Evolutionary conservation across 2,113 vertebrate species (phyloP).

Genomic region (Brienomyrus brachyistius): DNA sequence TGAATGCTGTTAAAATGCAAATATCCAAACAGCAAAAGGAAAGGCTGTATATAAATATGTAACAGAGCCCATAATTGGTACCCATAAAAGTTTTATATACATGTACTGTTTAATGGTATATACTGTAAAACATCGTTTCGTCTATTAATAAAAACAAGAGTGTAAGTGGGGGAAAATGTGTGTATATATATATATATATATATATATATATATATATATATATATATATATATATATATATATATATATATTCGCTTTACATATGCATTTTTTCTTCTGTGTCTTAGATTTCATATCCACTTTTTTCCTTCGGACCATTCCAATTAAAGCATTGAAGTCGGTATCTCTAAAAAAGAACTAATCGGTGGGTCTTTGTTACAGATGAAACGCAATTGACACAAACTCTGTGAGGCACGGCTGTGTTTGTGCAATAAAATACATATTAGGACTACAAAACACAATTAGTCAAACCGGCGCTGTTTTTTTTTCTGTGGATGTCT

Average conservation of each 20-base stretch:
- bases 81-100: neutral
- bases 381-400: slow-evolving; percentile 26
- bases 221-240: slow-evolving; percentile 28
- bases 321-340: neutral
- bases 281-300: neutral
- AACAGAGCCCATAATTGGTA: neutral
- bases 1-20: neutral
- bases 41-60: neutral
- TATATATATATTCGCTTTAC: too few species aligned
- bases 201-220: slow-evolving; percentile 14
- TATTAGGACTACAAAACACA: slow-evolving; percentile 57
- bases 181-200: slow-evolving; percentile 18
- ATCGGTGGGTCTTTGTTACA: slow-evolving; percentile 32
- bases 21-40: neutral
- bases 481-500: neutral
- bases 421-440: neutral
- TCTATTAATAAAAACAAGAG: slow-evolving; percentile 27
- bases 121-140: neutral
- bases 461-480: slow-evolving; percentile 44
- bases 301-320: neutral
- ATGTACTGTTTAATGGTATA: neutral
- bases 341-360: neutral
- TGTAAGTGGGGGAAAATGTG: slow-evolving; percentile 23
- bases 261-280: neutral
- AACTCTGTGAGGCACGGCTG: neutral